These are phyloP conservation scores for Indri indri DNA, from an alignment of 2,113 vertebrate species.

Conservation along the genomic window DNA sequence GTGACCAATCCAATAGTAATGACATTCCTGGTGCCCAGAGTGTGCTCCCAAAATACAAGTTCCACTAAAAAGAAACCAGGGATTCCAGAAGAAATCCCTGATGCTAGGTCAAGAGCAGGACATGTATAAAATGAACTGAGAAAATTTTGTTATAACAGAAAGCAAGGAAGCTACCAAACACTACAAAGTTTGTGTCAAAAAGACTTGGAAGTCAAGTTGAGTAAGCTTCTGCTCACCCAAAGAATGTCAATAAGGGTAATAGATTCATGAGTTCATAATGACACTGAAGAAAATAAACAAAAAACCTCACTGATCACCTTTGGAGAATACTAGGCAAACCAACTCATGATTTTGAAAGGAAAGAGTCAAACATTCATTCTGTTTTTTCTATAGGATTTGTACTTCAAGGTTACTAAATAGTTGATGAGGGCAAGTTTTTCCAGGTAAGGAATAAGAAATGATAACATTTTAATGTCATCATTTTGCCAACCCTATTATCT, in stretches of 20 bases:
- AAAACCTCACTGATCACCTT: neutral
- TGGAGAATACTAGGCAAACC: neutral
- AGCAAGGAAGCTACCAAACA: neutral
- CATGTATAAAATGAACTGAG: neutral
- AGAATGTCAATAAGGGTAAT: neutral
- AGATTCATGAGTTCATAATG: neutral
- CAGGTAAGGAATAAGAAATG: neutral
- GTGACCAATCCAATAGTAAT: neutral
- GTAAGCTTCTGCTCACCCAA: neutral
- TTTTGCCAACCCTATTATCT: neutral
- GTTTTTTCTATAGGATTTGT: neutral
- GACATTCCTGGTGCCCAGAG: neutral
- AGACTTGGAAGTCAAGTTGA: neutral
- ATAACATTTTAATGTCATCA: neutral
- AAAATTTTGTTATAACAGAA: neutral
- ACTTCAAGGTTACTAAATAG: neutral
- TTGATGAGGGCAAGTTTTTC: neutral
- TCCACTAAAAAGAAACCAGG: neutral
- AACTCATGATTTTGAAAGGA: constrained; percentile 15
- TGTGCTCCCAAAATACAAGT: neutral
- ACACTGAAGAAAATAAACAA: neutral
- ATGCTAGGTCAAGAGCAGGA: neutral
- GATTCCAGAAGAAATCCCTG: neutral
- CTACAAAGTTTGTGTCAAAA: neutral
- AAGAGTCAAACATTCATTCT: neutral